Conservation (phyloP, 2,888 invertebrate genomes). For the Hipparchia semele region DNA sequence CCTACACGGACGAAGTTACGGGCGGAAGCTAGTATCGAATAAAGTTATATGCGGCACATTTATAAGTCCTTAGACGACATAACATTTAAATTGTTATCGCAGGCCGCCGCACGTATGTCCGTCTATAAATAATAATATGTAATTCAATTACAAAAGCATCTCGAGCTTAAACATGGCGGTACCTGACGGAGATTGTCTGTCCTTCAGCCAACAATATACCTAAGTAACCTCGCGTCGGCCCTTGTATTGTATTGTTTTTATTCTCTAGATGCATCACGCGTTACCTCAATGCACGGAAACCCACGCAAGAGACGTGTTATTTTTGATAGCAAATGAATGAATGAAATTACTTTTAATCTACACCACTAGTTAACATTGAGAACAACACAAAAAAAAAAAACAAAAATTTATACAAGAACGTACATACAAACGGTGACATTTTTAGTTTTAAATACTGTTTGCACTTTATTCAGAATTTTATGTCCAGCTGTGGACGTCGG, state of each 20-base stretch:
- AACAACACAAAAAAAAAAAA: no score
- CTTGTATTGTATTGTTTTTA: conserved; percentile 60
- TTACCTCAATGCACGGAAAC: conserved; percentile 42
- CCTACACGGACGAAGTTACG: not conserved
- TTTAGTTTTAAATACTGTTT: no score
- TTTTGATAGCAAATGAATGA: not conserved
- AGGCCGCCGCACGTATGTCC: conserved; percentile 21
- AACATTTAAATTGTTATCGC: conserved; percentile 9
- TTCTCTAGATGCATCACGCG: conserved; percentile 51
- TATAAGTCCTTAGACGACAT: conserved; percentile 18
- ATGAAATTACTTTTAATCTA: not conserved
- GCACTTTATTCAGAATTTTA: no score
- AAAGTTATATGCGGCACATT: conserved; percentile 14
- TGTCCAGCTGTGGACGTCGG: no score
- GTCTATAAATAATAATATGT: conserved; percentile 29
- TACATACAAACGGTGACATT: no score
- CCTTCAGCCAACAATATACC: conserved; percentile 63
- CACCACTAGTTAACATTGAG: no score
- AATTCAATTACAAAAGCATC: conserved; percentile 38
- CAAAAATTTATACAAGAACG: no score
- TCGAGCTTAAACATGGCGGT: conserved; percentile 30
- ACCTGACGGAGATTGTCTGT: conserved; percentile 67
- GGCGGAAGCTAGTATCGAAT: conserved; percentile 1
- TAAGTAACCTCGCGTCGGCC: conserved; percentile 63
- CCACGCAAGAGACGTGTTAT: conserved; percentile 30